A percentile compares a stretch with the other conserved stretches of the same genome.
Conservation (phyloP, 2,113 vertebrate species). For the Vicugna pacos region DNA sequence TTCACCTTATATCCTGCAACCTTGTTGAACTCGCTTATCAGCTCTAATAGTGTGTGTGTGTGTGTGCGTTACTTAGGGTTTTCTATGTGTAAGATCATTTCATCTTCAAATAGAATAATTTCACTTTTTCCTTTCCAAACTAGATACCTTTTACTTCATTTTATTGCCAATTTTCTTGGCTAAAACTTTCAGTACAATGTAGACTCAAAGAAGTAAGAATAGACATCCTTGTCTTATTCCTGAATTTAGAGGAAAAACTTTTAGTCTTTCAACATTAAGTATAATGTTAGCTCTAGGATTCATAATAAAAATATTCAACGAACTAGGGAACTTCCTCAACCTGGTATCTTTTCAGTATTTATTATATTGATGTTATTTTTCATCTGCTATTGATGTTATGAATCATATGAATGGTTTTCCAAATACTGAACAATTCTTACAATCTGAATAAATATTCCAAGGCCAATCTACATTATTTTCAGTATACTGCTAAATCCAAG, state of each 20-base stretch:
- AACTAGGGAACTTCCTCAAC: not conserved
- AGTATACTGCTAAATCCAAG: not conserved
- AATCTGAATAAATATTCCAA: not conserved
- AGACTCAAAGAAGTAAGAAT: not conserved
- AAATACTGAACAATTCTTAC: not conserved
- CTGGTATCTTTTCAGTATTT: not conserved
- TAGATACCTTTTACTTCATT: slow-evolving; percentile 6
- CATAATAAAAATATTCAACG: not conserved
- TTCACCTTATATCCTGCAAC: not conserved
- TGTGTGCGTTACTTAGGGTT: not conserved
- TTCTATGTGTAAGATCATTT: not conserved
- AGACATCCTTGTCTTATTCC: not conserved
- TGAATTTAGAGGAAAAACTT: not conserved
- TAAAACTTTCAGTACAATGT: not conserved
- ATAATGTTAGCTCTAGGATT: not conserved
- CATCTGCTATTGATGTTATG: not conserved
- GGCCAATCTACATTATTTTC: not conserved
- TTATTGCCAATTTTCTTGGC: not conserved
- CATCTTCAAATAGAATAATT: not conserved
- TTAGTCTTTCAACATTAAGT: not conserved
- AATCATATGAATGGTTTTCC: not conserved
- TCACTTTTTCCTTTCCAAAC: not conserved
- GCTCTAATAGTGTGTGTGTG: not conserved
- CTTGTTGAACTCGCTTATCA: not conserved
- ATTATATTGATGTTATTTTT: slow-evolving; percentile 10